These are phyloP conservation scores for Spermophilus dauricus DNA, from an alignment of 2,113 vertebrate genomes.

Conservation along the genomic window DNA sequence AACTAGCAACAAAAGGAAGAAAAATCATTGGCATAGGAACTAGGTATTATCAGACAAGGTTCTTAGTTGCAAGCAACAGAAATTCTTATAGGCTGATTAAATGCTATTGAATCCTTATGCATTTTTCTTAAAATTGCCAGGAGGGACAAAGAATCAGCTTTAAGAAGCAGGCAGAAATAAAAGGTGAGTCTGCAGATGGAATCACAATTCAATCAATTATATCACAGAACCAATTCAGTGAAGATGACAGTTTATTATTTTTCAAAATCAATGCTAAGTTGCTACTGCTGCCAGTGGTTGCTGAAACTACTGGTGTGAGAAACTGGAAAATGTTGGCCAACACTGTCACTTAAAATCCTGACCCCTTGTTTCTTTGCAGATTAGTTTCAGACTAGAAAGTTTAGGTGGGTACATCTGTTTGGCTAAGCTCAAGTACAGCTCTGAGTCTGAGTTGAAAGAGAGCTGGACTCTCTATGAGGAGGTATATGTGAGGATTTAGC, in stretches of 20 bases:
- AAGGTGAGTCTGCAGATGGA: background rate
- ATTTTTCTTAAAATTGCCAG: constrained; percentile 41
- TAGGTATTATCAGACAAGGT: background rate
- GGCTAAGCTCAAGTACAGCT: background rate
- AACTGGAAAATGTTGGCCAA: background rate
- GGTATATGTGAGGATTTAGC: no score
- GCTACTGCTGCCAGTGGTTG: background rate
- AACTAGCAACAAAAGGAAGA: constrained; percentile 11
- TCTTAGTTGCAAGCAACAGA: constrained; percentile 22
- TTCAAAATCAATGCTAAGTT: background rate
- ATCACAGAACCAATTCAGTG: background rate
- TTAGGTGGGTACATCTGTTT: background rate
- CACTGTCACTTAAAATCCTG: background rate
- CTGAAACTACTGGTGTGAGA: background rate
- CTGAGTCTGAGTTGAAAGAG: background rate
- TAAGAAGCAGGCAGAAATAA: background rate
- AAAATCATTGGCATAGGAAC: background rate
- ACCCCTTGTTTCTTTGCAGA: constrained; percentile 6
- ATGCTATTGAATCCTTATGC: background rate
- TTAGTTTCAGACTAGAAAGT: constrained; percentile 1
- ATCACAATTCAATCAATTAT: background rate
- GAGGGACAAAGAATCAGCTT: background rate
- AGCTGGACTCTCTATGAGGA: background rate
- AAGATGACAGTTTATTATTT: background rate
- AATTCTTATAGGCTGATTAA: background rate